Evolutionary conservation across 2,888 invertebrate species (phyloP).

Genomic region (Myathropa florea): DNA sequence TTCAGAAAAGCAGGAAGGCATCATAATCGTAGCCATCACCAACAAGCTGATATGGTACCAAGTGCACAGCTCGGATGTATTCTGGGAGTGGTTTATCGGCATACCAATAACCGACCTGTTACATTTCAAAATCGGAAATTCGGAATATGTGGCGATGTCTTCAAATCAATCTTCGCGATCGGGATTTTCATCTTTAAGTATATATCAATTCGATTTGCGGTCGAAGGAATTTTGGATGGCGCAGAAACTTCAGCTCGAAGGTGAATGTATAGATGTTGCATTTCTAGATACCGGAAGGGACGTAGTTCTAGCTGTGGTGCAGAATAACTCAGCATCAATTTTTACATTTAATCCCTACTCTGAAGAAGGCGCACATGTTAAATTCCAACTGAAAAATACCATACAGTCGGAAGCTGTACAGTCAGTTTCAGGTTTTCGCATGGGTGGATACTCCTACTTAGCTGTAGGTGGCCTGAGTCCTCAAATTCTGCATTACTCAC

Average conservation of each 20-base stretch:
- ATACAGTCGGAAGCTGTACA: slow-evolving; percentile 75
- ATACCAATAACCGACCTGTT: slow-evolving; percentile 72
- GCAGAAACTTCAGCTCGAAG: slow-evolving; percentile 76
- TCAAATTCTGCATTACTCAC: slow-evolving; percentile 77
- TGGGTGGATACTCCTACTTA: slow-evolving; percentile 79
- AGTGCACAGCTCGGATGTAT: slow-evolving; percentile 60
- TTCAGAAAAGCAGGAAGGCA: slow-evolving; percentile 73
- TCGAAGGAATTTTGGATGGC: slow-evolving; percentile 77
- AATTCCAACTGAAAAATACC: slow-evolving; percentile 72
- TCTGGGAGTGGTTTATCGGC: slow-evolving; percentile 77
- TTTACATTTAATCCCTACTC: slow-evolving; percentile 75
- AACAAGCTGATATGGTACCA: slow-evolving; percentile 76
- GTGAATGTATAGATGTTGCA: slow-evolving; percentile 73
- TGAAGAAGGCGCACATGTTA: slow-evolving; percentile 65
- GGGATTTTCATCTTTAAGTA: slow-evolving; percentile 73
- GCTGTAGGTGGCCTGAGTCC: slow-evolving; percentile 77
- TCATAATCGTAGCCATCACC: slow-evolving; percentile 72
- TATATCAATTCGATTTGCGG: slow-evolving; percentile 76
- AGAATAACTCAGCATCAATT: slow-evolving; percentile 74
- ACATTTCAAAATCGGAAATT: slow-evolving; percentile 74
- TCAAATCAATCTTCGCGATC: slow-evolving; percentile 68
- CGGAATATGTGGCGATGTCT: slow-evolving; percentile 74
- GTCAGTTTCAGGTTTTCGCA: slow-evolving; percentile 77
- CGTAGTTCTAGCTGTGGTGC: slow-evolving; percentile 77
- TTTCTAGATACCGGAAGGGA: slow-evolving; percentile 78